Percentiles rank a stretch among this genome's conserved stretches.
Evolutionary conservation across 2,888 invertebrate genomes (phyloP).

Genomic region (Scaptomyza flava): DNA sequence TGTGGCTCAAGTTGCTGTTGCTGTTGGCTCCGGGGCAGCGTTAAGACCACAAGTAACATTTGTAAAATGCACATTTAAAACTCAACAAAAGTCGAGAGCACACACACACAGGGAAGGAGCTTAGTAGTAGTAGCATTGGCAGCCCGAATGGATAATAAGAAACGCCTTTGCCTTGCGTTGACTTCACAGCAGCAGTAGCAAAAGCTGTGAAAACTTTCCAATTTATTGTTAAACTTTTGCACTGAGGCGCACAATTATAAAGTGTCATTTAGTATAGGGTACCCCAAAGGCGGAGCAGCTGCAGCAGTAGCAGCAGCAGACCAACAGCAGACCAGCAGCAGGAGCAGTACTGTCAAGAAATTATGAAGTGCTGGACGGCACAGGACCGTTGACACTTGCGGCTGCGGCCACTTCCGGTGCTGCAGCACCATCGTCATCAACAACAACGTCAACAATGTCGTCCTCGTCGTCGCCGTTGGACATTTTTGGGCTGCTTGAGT

Average conservation of each 20-base stretch:
- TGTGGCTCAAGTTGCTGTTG: constrained; percentile 55
- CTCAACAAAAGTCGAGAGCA: constrained; percentile 55
- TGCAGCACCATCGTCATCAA: constrained; percentile 53
- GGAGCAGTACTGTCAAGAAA: constrained; percentile 64
- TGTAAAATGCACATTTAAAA: constrained; percentile 80
- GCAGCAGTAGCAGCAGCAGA: constrained; percentile 16
- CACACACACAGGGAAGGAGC: constrained; percentile 26
- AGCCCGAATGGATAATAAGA: constrained; percentile 77
- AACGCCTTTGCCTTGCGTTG: constrained; percentile 68
- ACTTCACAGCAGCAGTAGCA: constrained; percentile 55
- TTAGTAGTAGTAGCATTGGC: constrained; percentile 39
- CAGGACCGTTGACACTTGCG: constrained; percentile 71
- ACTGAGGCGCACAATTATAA: constrained; percentile 81
- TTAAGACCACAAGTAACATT: constrained; percentile 79
- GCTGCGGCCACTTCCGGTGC: constrained; percentile 74
- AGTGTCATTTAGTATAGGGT: constrained; percentile 78
- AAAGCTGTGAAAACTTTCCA: constrained; percentile 77
- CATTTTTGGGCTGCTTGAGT: constrained; percentile 56
- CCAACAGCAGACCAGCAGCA: constrained; percentile 2
- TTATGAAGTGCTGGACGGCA: constrained; percentile 70
- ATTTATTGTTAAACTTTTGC: constrained; percentile 82
- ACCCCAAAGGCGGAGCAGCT: constrained; percentile 45
- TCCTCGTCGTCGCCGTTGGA: constrained; percentile 58
- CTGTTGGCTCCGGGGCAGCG: constrained; percentile 48
- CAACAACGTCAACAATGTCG: constrained; percentile 55